These are phyloP conservation scores for Oncorhynchus kisutch DNA, from an alignment of 2,113 vertebrate species.

Conservation along the genomic window DNA sequence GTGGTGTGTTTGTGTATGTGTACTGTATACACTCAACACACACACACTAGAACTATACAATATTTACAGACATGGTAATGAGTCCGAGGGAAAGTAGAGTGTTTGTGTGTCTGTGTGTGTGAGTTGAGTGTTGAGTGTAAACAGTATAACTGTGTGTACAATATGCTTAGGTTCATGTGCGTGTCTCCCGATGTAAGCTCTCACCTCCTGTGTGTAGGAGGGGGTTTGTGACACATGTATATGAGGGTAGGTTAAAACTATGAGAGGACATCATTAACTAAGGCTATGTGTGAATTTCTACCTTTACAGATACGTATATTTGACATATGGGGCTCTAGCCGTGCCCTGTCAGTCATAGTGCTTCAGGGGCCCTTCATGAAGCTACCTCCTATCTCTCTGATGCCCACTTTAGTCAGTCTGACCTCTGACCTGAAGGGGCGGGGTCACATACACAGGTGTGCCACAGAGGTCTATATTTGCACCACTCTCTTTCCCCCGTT, in stretches of 20 bases:
- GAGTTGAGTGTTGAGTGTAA: neutral
- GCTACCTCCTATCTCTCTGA: slow-evolving; percentile 19
- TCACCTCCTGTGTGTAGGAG: slow-evolving; percentile 48
- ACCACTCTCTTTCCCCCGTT: neutral
- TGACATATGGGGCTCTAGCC: slow-evolving; percentile 28
- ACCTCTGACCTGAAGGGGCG: slow-evolving; percentile 38
- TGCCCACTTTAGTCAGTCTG: slow-evolving; percentile 42
- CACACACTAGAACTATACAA: no score
- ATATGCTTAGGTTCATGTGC: neutral
- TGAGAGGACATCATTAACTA: slow-evolving; percentile 68
- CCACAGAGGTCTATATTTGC: slow-evolving; percentile 21
- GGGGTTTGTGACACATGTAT: slow-evolving; percentile 48
- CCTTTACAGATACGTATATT: neutral
- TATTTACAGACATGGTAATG: no score
- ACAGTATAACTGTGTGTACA: slow-evolving; percentile 2
- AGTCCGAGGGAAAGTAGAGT: neutral
- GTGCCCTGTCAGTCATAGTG: slow-evolving; percentile 23
- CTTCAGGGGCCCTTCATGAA: slow-evolving; percentile 36
- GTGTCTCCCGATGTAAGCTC: neutral
- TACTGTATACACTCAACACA: no score
- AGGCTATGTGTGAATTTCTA: slow-evolving; percentile 54
- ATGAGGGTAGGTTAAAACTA: slow-evolving; percentile 60
- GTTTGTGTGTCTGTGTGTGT: slow-evolving; percentile 1
- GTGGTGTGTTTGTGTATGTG: no score
- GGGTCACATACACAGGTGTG: slow-evolving; percentile 54